These are phyloP conservation scores for Pygathrix nemaeus DNA, from an alignment of 2,113 vertebrate genomes.

Conservation along the genomic window DNA sequence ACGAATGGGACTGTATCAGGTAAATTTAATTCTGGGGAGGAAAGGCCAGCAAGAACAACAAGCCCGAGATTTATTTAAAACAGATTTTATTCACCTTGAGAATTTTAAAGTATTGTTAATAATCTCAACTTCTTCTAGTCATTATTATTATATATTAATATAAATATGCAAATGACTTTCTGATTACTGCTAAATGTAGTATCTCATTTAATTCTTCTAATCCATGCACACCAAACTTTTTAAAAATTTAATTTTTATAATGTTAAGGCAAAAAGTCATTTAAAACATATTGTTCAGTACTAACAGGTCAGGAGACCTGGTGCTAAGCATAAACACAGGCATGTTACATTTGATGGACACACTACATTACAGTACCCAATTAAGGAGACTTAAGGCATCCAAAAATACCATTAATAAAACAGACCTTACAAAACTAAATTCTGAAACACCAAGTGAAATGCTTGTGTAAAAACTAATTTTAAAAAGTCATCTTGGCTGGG, in stretches of 20 bases:
- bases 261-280: neutral
- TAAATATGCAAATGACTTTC: neutral
- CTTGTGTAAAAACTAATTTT: neutral
- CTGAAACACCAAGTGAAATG: constrained; percentile 30
- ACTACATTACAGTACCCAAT: neutral
- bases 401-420: neutral
- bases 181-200: neutral
- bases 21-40: neutral
- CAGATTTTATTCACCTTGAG: constrained; percentile 27
- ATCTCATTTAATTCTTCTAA: constrained; percentile 24
- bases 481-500: neutral
- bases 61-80: constrained; percentile 29
- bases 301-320: neutral
- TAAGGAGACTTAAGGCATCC: neutral
- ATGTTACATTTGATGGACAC: neutral
- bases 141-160: neutral
- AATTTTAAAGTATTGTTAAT: constrained; percentile 13
- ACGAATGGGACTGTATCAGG: neutral
- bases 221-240: neutral
- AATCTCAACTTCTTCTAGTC: neutral
- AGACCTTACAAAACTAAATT: constrained; percentile 34
- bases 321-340: neutral
- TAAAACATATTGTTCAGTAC: constrained; percentile 7
- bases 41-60: constrained; percentile 46
- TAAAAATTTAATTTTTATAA: neutral